A percentile compares a stretch with the other conserved stretches of the same genome.
phyloP scores from a whole-genome alignment of 2,888 invertebrate species.

The Phengaris alcon region DNA sequence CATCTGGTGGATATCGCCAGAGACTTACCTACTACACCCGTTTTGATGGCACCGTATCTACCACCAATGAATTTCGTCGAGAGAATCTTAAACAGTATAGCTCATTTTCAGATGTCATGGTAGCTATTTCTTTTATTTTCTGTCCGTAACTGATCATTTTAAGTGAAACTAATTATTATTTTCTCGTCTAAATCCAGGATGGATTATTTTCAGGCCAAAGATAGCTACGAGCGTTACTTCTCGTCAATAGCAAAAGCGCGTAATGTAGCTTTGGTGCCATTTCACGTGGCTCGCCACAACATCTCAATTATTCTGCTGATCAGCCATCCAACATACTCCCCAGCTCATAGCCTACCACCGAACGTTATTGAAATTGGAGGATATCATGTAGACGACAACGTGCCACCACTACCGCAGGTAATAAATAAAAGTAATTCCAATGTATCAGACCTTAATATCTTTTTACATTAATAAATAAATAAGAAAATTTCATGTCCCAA shows the following conservation, averaged over 20 bases:
- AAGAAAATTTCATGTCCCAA: neutral
- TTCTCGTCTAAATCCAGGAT: neutral
- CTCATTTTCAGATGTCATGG: constrained; percentile 3
- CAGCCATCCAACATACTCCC: constrained; percentile 33
- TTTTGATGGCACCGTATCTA: constrained; percentile 46
- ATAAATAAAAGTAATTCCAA: neutral
- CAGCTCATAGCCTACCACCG: constrained; percentile 34
- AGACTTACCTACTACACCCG: constrained; percentile 45
- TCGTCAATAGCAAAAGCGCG: constrained; percentile 27
- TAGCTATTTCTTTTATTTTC: neutral
- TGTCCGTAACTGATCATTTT: constrained; percentile 35
- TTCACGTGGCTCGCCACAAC: constrained; percentile 29
- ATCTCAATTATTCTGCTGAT: constrained; percentile 34
- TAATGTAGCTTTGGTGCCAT: constrained; percentile 32
- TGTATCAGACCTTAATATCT: no score
- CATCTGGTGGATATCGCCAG: constrained; percentile 49
- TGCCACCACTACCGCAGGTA: constrained; percentile 39
- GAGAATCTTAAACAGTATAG: constrained; percentile 11
- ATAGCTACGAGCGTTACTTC: constrained; percentile 5
- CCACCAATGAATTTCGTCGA: constrained; percentile 39
- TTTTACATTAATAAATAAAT: no score
- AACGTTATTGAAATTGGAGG: constrained; percentile 40
- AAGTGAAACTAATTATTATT: no score
- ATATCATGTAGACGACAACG: constrained; percentile 38
- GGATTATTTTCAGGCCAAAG: neutral